Evolutionary conservation across 2,888 invertebrate genomes (phyloP).

Genomic region (Cyrtodaria siliqua): DNA sequence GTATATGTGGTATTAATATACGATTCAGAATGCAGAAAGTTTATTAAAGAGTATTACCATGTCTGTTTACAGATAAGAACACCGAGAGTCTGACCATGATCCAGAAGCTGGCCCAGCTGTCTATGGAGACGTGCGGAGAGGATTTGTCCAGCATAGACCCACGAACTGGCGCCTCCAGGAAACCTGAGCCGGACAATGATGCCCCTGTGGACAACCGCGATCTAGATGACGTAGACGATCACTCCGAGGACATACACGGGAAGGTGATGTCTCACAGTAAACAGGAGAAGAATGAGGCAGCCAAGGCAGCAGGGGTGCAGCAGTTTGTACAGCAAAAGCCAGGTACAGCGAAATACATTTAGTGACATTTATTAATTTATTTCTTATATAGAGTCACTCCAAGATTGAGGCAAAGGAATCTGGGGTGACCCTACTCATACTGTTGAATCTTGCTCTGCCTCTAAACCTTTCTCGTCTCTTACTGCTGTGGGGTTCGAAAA

Average conservation of each 20-base stretch:
- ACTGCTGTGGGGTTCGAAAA: no score
- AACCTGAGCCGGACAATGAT: slow-evolving; percentile 19
- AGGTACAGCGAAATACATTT: no score
- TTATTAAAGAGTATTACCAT: neutral
- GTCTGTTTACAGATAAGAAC: neutral
- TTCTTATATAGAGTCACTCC: no score
- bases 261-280: neutral
- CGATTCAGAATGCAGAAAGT: neutral
- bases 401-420: no score
- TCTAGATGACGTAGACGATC: slow-evolving; percentile 35
- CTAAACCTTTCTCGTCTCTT: no score
- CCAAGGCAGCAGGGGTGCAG: slow-evolving; percentile 8
- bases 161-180: slow-evolving; percentile 74
- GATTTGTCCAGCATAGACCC: slow-evolving; percentile 77
- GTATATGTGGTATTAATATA: no score
- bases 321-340: no score
- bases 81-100: slow-evolving; percentile 69
- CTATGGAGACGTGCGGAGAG: slow-evolving; percentile 72
- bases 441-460: no score
- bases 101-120: slow-evolving; percentile 78
- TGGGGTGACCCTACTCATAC: no score
- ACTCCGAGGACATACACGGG: slow-evolving; percentile 34
- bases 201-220: slow-evolving; percentile 5
- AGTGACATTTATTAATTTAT: no score
- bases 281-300: slow-evolving; percentile 6